Evolutionary conservation across 1,140 invertebrate genomes (phyloP).

Genomic region (Listronotus bonariensis): DNA sequence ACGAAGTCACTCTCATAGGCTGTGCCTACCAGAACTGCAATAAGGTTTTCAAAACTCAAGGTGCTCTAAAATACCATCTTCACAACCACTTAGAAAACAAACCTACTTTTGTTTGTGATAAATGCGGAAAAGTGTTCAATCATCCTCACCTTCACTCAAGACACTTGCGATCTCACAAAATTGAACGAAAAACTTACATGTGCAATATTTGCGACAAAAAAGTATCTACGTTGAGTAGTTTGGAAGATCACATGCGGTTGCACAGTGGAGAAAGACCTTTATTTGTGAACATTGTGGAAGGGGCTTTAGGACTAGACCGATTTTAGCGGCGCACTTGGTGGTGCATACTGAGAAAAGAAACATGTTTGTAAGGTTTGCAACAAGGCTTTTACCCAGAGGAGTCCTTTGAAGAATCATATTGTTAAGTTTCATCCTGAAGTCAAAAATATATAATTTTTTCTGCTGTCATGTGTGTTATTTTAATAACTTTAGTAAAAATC

Average conservation of each 20-base stretch:
- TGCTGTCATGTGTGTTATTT: too few relatives aligned
- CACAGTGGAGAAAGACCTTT: constrained; percentile 57
- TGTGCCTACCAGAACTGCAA: constrained; percentile 10
- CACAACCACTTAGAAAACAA: constrained; percentile 14
- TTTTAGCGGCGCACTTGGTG: constrained; percentile 61
- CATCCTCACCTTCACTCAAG: constrained; percentile 13
- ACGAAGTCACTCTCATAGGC: constrained; percentile 1
- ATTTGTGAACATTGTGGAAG: constrained; percentile 46
- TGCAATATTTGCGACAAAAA: constrained; percentile 59
- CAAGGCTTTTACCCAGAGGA: constrained; percentile 64
- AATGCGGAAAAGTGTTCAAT: constrained; percentile 22
- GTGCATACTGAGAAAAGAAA: constrained; percentile 56
- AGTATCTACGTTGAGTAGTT: constrained; percentile 55
- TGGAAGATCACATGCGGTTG: constrained; percentile 60
- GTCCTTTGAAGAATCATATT: constrained; percentile 70
- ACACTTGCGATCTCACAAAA: constrained; percentile 12
- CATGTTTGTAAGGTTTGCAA: constrained; percentile 57
- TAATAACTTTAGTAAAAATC: too few relatives aligned
- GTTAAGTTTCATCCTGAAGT: constrained; percentile 13
- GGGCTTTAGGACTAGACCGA: constrained; percentile 55
- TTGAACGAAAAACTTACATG: constrained; percentile 11
- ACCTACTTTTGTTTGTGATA: constrained; percentile 21
- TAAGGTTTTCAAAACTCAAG: constrained; percentile 15
- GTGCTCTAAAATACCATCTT: constrained; percentile 17
- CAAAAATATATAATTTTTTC: too few relatives aligned